Percentiles rank a stretch among this genome's conserved stretches.
phyloP scores from a whole-genome alignment of 1,140 invertebrate species.

The Drosophila varians region DNA sequence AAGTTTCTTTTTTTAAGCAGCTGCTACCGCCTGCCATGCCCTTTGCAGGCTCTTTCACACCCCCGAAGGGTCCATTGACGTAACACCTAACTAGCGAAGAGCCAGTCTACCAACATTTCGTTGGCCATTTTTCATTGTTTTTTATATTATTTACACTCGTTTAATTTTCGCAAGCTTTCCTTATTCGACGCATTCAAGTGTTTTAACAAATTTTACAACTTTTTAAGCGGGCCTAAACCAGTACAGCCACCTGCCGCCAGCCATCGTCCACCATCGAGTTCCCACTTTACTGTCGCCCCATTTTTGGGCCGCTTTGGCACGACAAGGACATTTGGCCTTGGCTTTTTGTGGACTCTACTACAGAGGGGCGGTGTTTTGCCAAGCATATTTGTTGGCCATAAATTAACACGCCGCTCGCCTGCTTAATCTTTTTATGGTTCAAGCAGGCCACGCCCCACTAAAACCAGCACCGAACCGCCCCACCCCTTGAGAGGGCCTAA shows the following conservation, averaged over 20 bases:
- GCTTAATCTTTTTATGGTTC: slow-evolving; percentile 69
- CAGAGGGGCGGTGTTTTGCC: slow-evolving; percentile 30
- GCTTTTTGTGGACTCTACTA: not conserved
- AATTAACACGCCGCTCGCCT: slow-evolving; percentile 68
- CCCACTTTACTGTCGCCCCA: not conserved
- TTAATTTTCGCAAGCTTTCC: slow-evolving; percentile 60
- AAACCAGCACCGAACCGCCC: not conserved
- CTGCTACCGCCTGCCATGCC: slow-evolving; percentile 5
- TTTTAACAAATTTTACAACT: slow-evolving; percentile 73
- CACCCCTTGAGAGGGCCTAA: not conserved
- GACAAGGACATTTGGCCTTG: not conserved
- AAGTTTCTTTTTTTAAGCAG: slow-evolving; percentile 5
- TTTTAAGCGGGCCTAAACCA: slow-evolving; percentile 60
- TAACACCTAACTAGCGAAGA: not conserved
- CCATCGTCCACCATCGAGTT: not conserved
- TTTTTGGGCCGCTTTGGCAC: slow-evolving; percentile 29
- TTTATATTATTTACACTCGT: slow-evolving; percentile 70
- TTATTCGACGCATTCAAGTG: slow-evolving; percentile 50
- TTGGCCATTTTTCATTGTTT: slow-evolving; percentile 58
- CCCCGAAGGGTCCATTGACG: not conserved
- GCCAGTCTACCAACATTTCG: not conserved
- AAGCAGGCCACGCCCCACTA: slow-evolving; percentile 17
- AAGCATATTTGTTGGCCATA: slow-evolving; percentile 71
- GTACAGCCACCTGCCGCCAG: slow-evolving; percentile 9
- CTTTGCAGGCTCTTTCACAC: not conserved